phyloP scores from a whole-genome alignment of 1,140 invertebrate genomes.

The Dendrolimus punctatus region DNA sequence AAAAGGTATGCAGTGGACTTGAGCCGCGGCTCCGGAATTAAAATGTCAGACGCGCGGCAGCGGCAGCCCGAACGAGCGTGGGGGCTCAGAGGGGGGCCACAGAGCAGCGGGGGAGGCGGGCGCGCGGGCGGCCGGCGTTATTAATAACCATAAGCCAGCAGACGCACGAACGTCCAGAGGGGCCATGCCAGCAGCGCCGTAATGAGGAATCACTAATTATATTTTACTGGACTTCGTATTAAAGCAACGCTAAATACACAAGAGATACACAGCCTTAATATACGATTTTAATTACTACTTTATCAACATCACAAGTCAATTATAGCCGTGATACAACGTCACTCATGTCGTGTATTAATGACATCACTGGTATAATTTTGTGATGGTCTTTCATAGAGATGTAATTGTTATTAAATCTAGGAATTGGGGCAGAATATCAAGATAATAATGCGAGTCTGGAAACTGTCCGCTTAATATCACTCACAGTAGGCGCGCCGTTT shows the following conservation, averaged over 20 bases:
- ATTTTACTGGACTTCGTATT: slow-evolving; percentile 67
- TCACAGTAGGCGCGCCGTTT: slow-evolving; percentile 42
- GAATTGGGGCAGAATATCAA: slow-evolving; percentile 21
- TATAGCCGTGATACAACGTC: no score
- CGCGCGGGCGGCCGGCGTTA: slow-evolving; percentile 48
- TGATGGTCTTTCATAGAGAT: background rate
- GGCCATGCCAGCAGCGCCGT: slow-evolving; percentile 51
- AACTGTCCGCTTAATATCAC: slow-evolving; percentile 52
- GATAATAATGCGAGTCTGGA: slow-evolving; percentile 15
- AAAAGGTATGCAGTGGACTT: slow-evolving; percentile 43
- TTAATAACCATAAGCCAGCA: slow-evolving; percentile 71
- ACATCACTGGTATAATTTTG: background rate
- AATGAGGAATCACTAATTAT: slow-evolving; percentile 72
- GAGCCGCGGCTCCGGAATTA: slow-evolving; percentile 62
- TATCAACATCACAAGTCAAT: background rate
- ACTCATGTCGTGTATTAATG: no score
- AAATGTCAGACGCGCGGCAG: slow-evolving; percentile 69
- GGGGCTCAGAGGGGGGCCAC: slow-evolving; percentile 21
- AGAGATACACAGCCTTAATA: slow-evolving; percentile 7
- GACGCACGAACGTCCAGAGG: slow-evolving; percentile 69
- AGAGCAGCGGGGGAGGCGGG: slow-evolving; percentile 19
- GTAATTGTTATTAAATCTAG: slow-evolving; percentile 12
- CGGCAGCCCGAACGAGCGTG: slow-evolving; percentile 36
- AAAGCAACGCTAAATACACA: slow-evolving; percentile 47
- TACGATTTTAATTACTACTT: slow-evolving; percentile 3